Conservation (phyloP, 2,888 invertebrate species). For the Tenodera sinensis region DNA sequence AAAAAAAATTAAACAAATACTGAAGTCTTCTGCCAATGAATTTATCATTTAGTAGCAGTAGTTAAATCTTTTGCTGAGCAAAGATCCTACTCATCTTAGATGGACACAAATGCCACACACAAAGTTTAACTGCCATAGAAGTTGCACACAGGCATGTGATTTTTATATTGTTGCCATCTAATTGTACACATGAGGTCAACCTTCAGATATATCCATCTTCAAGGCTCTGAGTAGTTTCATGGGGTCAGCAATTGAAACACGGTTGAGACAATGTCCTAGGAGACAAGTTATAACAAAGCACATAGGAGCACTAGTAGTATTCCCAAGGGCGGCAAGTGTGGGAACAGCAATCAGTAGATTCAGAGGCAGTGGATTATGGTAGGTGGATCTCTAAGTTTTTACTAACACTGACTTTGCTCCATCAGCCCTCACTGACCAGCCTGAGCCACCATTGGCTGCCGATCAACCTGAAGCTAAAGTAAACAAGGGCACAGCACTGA, state of each 20-base stretch:
- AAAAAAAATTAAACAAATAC: neutral
- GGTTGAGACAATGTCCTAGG: neutral
- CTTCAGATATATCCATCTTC: neutral
- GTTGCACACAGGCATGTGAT: too few species aligned
- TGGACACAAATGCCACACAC: too few species aligned
- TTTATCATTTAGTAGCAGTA: constrained; percentile 24
- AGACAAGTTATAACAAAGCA: too few species aligned
- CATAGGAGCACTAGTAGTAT: too few species aligned
- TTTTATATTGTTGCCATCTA: too few species aligned
- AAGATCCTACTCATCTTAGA: neutral
- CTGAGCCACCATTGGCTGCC: too few species aligned
- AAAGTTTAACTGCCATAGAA: too few species aligned
- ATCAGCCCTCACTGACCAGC: neutral
- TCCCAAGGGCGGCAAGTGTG: neutral
- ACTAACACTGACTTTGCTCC: constrained; percentile 16
- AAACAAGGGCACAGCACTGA: too few species aligned
- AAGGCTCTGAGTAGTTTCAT: too few species aligned
- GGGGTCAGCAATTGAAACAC: constrained; percentile 11
- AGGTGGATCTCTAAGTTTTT: constrained; percentile 22
- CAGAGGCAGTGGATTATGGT: constrained; percentile 10
- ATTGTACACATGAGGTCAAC: too few species aligned
- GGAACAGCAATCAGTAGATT: constrained; percentile 16
- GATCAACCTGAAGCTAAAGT: too few species aligned
- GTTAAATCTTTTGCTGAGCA: neutral
- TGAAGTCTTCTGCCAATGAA: constrained; percentile 26